Conservation (phyloP, 37 sponge, comb jelly and placozoan genomes). For the Theonella swinhoei region DNA sequence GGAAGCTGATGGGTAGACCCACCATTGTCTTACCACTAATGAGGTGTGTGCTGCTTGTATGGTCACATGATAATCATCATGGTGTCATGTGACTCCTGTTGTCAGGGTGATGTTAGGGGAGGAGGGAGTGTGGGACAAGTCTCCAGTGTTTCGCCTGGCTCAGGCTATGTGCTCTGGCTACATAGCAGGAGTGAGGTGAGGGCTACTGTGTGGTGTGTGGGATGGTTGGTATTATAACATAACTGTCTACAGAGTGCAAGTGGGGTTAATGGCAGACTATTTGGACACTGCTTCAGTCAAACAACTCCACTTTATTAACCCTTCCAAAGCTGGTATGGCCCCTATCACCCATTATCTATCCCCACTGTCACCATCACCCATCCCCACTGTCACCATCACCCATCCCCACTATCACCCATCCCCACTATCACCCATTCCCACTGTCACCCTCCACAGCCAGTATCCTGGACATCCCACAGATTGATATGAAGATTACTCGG, state of each 20-base stretch:
- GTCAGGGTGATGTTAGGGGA: slow-evolving; percentile 70
- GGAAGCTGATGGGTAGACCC: slow-evolving; percentile 85
- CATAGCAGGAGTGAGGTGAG: slow-evolving; percentile 58
- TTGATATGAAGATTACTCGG: slow-evolving; percentile 10
- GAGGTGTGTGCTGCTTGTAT: neutral
- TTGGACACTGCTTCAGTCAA: slow-evolving; percentile 76
- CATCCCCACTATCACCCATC: neutral
- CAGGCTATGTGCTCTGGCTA: slow-evolving; percentile 66
- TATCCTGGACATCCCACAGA: slow-evolving; percentile 42
- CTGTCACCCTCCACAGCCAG: slow-evolving; percentile 15
- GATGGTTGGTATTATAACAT: neutral
- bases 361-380: neutral
- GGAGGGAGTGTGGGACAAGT: slow-evolving; percentile 44
- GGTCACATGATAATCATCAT: neutral
- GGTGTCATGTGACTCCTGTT: neutral
- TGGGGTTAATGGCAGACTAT: slow-evolving; percentile 73
- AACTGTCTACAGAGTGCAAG: slow-evolving; percentile 26
- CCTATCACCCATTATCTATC: neutral
- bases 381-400: neutral
- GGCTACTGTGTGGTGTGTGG: neutral
- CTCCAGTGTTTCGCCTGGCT: slow-evolving; percentile 68
- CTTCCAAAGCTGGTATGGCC: slow-evolving; percentile 33
- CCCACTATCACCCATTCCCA: slow-evolving; percentile 1
- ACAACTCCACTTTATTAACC: slow-evolving; percentile 69
- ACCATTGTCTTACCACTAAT: slow-evolving; percentile 79